Conservation (phyloP, 2,113 vertebrate genomes). For the Muntiacus reevesi region DNA sequence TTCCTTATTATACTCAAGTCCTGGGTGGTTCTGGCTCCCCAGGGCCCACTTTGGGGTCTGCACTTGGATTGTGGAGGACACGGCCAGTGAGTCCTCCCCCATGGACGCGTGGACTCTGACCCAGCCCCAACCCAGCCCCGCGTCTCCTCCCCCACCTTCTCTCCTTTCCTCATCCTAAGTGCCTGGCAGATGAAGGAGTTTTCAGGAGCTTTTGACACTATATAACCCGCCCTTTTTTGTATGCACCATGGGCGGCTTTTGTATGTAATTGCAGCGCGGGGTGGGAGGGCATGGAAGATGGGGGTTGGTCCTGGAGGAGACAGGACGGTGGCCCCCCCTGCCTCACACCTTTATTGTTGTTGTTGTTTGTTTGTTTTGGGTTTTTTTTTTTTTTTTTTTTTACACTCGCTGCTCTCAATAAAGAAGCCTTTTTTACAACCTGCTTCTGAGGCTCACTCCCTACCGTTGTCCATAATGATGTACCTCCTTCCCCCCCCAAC, state of each 20-base stretch:
- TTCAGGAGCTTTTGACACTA: conserved; percentile 81
- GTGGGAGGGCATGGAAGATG: conserved; percentile 53
- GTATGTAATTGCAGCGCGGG: conserved; percentile 72
- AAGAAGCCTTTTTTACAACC: conserved; percentile 87
- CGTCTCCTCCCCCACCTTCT: background rate
- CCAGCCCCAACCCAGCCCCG: background rate
- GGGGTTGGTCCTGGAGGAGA: conserved; percentile 16
- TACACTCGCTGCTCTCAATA: conserved; percentile 96
- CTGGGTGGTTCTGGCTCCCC: background rate
- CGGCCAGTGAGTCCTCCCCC: background rate
- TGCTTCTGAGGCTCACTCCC: conserved; percentile 30
- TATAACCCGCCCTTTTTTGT: conserved; percentile 74
- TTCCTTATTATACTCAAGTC: background rate
- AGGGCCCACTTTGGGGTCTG: background rate
- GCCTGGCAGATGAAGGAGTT: conserved; percentile 97
- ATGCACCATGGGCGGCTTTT: conserved; percentile 73
- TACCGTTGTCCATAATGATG: background rate
- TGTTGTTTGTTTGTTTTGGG: conserved; percentile 46
- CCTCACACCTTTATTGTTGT: conserved; percentile 58
- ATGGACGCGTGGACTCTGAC: conserved; percentile 13
- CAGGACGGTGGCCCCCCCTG: background rate
- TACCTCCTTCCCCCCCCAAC: background rate
- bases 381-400: conserved; percentile 48
- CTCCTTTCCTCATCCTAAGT: conserved; percentile 83
- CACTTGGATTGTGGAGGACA: background rate